These are phyloP conservation scores for Therioaphis trifolii DNA, from an alignment of 2,888 invertebrate genomes.

Conservation along the genomic window DNA sequence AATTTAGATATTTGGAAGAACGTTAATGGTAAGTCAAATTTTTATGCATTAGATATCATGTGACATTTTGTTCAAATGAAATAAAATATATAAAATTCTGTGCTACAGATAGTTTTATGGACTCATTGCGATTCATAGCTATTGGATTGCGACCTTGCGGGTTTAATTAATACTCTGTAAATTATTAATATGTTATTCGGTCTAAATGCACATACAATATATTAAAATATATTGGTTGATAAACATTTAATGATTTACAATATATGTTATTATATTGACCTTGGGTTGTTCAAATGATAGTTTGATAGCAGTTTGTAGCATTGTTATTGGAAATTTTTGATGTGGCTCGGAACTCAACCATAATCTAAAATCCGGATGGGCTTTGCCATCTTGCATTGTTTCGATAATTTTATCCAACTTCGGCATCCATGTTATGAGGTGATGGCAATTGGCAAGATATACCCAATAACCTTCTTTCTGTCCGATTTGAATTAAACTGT, in stretches of 20 bases:
- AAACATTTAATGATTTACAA: too few relatives aligned
- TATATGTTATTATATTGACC: constrained; percentile 69
- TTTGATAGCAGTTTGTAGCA: constrained; percentile 87
- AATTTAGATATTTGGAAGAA: too few relatives aligned
- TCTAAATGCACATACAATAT: not conserved
- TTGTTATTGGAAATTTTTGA: constrained; percentile 84
- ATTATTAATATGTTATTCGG: too few relatives aligned
- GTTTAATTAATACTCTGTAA: not conserved
- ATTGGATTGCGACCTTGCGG: too few relatives aligned
- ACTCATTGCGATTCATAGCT: too few relatives aligned
- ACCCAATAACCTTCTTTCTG: constrained; percentile 89
- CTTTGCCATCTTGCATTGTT: constrained; percentile 78
- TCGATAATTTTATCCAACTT: constrained; percentile 92
- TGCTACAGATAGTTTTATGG: too few relatives aligned
- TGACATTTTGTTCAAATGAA: too few relatives aligned
- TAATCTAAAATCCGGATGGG: constrained; percentile 77
- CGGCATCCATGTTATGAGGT: constrained; percentile 88
- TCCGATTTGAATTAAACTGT: constrained; percentile 84
- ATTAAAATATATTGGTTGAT: not conserved
- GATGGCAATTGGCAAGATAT: constrained; percentile 83
- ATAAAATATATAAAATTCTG: too few relatives aligned
- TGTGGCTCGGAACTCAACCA: constrained; percentile 92
- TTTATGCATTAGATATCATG: too few relatives aligned
- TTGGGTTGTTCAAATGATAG: constrained; percentile 95
- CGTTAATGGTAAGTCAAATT: too few relatives aligned